phyloP scores from a whole-genome alignment of 2,888 invertebrate genomes.

The Hydriomena furcata region DNA sequence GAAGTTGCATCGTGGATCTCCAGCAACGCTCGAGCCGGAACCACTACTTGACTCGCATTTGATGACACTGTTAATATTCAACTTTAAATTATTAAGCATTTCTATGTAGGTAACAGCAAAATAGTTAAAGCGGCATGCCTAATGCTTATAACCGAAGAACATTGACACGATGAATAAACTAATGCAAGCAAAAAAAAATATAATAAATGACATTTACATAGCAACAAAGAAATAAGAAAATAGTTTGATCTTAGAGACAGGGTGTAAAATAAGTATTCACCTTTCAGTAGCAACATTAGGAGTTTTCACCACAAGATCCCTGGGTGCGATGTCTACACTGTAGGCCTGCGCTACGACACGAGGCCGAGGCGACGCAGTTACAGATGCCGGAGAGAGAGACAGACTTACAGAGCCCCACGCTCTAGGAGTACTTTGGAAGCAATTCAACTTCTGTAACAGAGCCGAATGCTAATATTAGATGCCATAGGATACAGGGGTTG shows the following conservation, averaged over 20 bases:
- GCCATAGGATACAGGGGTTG: no score
- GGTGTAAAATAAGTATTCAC: conserved; percentile 28
- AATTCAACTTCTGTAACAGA: conserved; percentile 4
- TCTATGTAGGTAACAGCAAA: no score
- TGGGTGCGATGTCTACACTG: conserved; percentile 46
- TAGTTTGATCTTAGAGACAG: no score
- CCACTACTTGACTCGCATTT: conserved; percentile 34
- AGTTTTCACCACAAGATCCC: conserved; percentile 15
- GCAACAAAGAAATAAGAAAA: no score
- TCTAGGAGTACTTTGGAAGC: not conserved
- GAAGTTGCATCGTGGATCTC: conserved; percentile 44
- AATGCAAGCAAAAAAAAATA: not conserved
- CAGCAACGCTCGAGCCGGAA: conserved; percentile 22
- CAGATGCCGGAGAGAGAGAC: not conserved
- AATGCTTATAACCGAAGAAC: no score
- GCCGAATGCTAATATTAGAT: not conserved
- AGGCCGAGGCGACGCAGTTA: conserved; percentile 12
- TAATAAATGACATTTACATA: no score
- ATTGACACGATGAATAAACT: no score
- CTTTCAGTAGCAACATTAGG: conserved; percentile 45
- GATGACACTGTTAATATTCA: conserved; percentile 39
- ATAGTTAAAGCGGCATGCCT: no score
- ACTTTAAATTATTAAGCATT: no score
- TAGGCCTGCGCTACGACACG: conserved; percentile 40
- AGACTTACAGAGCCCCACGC: not conserved